These are phyloP conservation scores for Columba guinea DNA, from an alignment of 2,797 vertebrate genomes.

Conservation along the genomic window DNA sequence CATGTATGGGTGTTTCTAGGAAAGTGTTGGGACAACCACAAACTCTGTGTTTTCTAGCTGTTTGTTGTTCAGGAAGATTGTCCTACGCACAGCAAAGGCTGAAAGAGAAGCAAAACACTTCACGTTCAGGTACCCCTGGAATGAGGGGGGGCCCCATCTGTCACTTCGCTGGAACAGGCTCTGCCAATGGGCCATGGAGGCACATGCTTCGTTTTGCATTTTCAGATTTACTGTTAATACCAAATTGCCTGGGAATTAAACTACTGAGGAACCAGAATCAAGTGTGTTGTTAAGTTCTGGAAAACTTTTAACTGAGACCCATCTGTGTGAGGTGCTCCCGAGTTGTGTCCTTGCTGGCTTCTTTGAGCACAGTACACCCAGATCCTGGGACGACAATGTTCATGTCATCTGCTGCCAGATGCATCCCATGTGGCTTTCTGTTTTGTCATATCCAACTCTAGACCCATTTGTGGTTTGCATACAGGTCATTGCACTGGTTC, in stretches of 20 bases:
- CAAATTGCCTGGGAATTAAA: neutral
- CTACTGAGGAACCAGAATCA: neutral
- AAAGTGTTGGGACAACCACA: neutral
- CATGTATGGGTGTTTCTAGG: neutral
- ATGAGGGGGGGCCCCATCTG: fast-evolving
- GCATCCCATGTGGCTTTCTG: neutral
- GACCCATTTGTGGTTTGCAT: neutral
- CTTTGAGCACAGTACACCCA: neutral
- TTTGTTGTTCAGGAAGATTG: neutral
- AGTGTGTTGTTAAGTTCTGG: neutral
- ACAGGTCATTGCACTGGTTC: neutral
- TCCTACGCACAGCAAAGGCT: neutral
- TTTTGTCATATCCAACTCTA: neutral
- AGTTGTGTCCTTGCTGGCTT: neutral
- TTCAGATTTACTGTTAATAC: neutral
- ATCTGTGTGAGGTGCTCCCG: neutral
- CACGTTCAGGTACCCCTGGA: neutral
- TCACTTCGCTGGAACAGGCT: neutral
- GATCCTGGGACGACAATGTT: neutral
- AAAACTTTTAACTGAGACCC: neutral
- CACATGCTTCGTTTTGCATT: neutral
- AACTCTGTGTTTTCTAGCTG: neutral
- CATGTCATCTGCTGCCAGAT: fast-evolving
- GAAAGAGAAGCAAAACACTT: neutral
- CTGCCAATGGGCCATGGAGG: neutral